phyloP scores from a whole-genome alignment of 2,888 invertebrate species.

The Orthonevra nobilis region DNA sequence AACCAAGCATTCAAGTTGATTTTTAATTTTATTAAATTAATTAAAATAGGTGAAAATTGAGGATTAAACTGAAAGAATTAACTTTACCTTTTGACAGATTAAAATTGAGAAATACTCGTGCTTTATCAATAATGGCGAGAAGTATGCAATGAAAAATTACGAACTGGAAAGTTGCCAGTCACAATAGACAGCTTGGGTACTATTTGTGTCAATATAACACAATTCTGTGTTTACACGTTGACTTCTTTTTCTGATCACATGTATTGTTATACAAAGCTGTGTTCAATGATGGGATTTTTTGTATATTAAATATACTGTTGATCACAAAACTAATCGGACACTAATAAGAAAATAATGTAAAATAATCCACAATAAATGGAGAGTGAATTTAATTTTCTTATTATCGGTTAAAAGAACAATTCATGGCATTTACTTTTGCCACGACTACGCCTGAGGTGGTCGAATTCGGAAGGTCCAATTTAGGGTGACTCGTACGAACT shows the following conservation, averaged over 20 bases:
- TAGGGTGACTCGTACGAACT: slow-evolving; percentile 14
- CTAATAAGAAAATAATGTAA: too few species aligned
- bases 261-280: too few species aligned
- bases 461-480: slow-evolving; percentile 11
- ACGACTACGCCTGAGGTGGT: too few species aligned
- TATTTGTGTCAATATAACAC: not conserved
- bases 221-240: not conserved
- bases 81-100: slow-evolving; percentile 60
- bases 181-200: slow-evolving; percentile 9
- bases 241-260: too few species aligned
- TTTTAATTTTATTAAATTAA: not conserved
- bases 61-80: slow-evolving; percentile 28
- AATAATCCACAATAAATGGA: too few species aligned
- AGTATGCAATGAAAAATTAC: slow-evolving; percentile 52
- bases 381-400: too few species aligned
- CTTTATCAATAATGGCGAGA: slow-evolving; percentile 17
- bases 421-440: too few species aligned
- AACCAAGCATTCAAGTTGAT: slow-evolving; percentile 31
- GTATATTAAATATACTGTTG: too few species aligned
- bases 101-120: slow-evolving; percentile 34
- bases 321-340: too few species aligned
- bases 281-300: too few species aligned
- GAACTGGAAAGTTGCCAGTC: slow-evolving; percentile 1
- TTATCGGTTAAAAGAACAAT: too few species aligned
- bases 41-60: slow-evolving; percentile 12